These are phyloP conservation scores for Yponomeuta evonymella DNA, from an alignment of 2,888 invertebrate species.

Conservation along the genomic window DNA sequence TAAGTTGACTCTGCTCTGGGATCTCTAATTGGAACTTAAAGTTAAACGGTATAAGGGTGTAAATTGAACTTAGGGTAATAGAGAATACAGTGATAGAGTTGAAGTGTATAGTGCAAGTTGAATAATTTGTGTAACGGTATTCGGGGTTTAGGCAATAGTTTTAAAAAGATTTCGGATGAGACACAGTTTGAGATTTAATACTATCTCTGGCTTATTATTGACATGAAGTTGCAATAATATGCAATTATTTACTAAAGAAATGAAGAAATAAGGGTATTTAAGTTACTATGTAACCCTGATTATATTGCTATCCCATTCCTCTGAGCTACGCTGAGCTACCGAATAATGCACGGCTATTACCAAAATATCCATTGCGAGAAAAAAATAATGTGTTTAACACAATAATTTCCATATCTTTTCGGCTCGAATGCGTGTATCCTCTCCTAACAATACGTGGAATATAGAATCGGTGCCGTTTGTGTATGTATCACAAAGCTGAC, in stretches of 20 bases:
- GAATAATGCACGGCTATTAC: not conserved
- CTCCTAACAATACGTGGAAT: not conserved
- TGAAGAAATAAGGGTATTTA: too few relatives aligned
- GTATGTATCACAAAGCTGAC: slow-evolving; percentile 42
- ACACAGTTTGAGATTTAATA: not conserved
- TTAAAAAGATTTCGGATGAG: not conserved
- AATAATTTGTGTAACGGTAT: slow-evolving; percentile 13
- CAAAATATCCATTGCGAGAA: not conserved
- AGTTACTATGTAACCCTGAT: too few relatives aligned
- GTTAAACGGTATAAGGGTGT: not conserved
- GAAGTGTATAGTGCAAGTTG: slow-evolving; percentile 3
- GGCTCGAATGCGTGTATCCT: not conserved
- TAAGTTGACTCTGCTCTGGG: not conserved
- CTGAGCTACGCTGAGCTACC: not conserved
- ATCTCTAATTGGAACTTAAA: not conserved
- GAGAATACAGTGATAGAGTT: not conserved
- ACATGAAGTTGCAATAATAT: too few relatives aligned
- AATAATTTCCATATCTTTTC: slow-evolving; percentile 8
- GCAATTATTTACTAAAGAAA: too few relatives aligned
- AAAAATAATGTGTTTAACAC: not conserved
- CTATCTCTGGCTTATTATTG: too few relatives aligned
- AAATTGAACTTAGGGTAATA: not conserved
- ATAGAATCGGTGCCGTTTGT: not conserved
- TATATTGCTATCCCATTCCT: not conserved
- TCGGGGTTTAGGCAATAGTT: slow-evolving; percentile 8